phyloP scores from a whole-genome alignment of 2,797 vertebrate species.

The Acrossocheilus fasciatus region DNA sequence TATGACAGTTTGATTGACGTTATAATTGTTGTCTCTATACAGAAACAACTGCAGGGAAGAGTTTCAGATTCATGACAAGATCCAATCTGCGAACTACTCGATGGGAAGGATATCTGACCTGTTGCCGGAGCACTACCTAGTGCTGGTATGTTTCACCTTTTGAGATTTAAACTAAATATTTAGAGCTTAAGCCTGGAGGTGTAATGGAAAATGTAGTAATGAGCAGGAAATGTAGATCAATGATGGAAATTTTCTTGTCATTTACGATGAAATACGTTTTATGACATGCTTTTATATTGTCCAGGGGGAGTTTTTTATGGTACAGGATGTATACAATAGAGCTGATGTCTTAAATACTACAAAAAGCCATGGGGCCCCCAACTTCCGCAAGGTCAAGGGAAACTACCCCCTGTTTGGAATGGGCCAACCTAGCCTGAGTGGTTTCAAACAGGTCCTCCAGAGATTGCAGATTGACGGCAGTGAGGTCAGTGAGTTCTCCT shows the following conservation, averaged over 20 bases:
- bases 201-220: background rate
- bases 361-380: conserved; percentile 80
- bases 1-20: background rate
- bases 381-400: conserved; percentile 83
- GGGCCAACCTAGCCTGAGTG: conserved; percentile 84
- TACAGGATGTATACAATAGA: conserved; percentile 82
- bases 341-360: conserved; percentile 83
- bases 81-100: conserved; percentile 83
- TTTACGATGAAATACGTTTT: background rate
- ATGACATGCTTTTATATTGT: conserved; percentile 38
- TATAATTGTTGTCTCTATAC: conserved; percentile 28
- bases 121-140: conserved; percentile 85
- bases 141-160: conserved; percentile 76
- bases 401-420: conserved; percentile 82
- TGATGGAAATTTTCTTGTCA: conserved; percentile 9
- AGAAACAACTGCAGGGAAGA: conserved; percentile 90
- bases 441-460: conserved; percentile 83
- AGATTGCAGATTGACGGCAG: conserved; percentile 82
- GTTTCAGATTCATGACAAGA: conserved; percentile 88
- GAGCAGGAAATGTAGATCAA: background rate
- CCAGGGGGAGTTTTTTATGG: conserved; percentile 88
- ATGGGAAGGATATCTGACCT: conserved; percentile 83
- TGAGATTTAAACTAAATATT: conserved; percentile 4
- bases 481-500: conserved; percentile 73
- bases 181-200: background rate